A percentile compares a stretch with the other conserved stretches of the same genome.
These are phyloP conservation scores for Perizoma affinitatum DNA, from an alignment of 2,888 invertebrate species.

Conservation along the genomic window DNA sequence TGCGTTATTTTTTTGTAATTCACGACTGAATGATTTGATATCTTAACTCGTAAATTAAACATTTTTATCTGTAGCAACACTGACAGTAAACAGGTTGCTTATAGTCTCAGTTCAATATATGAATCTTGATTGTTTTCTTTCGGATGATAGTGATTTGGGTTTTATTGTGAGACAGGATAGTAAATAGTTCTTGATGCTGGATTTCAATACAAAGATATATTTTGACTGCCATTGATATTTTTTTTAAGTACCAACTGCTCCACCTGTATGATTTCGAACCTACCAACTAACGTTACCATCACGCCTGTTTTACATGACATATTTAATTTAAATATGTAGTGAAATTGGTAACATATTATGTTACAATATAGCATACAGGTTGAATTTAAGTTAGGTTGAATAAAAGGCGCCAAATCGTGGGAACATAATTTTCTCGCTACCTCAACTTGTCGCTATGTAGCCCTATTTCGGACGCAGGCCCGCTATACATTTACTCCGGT, in stretches of 20 bases:
- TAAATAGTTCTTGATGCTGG: too few species aligned
- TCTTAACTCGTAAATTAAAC: slow-evolving; percentile 24
- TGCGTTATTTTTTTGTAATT: slow-evolving; percentile 29
- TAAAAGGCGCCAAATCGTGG: neutral
- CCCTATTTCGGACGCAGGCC: slow-evolving; percentile 22
- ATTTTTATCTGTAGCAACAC: slow-evolving; percentile 33
- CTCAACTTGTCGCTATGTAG: slow-evolving; percentile 18
- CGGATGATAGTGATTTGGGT: slow-evolving; percentile 27
- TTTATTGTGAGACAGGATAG: too few species aligned
- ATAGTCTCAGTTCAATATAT: slow-evolving; percentile 32
- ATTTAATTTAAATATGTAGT: too few species aligned
- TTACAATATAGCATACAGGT: too few species aligned
- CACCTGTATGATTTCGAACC: too few species aligned
- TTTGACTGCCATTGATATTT: too few species aligned
- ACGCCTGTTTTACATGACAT: too few species aligned
- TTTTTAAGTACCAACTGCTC: too few species aligned
- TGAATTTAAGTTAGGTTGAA: too few species aligned
- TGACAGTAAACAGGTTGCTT: neutral
- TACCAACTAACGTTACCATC: too few species aligned
- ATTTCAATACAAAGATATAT: too few species aligned
- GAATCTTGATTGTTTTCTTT: slow-evolving; percentile 29
- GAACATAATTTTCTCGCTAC: slow-evolving; percentile 3
- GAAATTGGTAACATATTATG: too few species aligned
- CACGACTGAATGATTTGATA: slow-evolving; percentile 35
- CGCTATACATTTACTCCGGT: slow-evolving; percentile 29